Evolutionary conservation across 2,113 vertebrate species (phyloP).

Genomic region (Micronisus gabar): DNA sequence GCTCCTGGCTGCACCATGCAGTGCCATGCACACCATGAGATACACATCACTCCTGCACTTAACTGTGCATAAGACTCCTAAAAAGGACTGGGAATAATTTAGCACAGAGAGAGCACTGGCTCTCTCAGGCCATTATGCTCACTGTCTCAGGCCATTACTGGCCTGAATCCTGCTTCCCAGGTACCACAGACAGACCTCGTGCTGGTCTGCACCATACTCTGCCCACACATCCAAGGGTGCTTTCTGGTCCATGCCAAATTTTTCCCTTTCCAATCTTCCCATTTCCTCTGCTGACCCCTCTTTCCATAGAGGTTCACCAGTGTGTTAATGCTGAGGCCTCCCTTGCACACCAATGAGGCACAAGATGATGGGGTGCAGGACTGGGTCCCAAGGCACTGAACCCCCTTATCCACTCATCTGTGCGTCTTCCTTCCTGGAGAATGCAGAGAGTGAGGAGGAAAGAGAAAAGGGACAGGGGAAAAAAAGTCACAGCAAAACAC

Average conservation of each 20-base stretch:
- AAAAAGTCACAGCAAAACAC: conserved; percentile 58
- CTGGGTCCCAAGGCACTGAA: neutral
- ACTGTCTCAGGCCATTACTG: neutral
- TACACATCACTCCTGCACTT: neutral
- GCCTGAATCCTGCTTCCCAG: neutral
- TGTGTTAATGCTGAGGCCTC: neutral
- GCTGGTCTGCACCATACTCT: neutral
- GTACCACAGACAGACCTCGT: neutral
- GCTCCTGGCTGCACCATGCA: neutral
- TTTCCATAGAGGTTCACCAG: neutral
- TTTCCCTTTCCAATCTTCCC: neutral
- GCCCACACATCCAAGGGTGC: neutral
- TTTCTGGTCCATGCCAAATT: neutral
- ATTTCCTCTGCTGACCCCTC: neutral
- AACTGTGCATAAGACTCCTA: neutral
- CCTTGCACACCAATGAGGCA: neutral
- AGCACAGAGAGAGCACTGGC: neutral
- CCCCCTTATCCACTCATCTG: neutral
- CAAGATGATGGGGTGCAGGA: neutral
- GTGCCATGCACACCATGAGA: accelerated
- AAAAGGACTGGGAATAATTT: neutral
- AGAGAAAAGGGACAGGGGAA: conserved; percentile 57
- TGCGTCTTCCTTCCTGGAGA: neutral
- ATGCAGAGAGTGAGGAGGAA: neutral
- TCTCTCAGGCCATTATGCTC: no score